These are phyloP conservation scores for Cremastinae sp. DNA, from an alignment of 2,888 invertebrate species.

Conservation along the genomic window DNA sequence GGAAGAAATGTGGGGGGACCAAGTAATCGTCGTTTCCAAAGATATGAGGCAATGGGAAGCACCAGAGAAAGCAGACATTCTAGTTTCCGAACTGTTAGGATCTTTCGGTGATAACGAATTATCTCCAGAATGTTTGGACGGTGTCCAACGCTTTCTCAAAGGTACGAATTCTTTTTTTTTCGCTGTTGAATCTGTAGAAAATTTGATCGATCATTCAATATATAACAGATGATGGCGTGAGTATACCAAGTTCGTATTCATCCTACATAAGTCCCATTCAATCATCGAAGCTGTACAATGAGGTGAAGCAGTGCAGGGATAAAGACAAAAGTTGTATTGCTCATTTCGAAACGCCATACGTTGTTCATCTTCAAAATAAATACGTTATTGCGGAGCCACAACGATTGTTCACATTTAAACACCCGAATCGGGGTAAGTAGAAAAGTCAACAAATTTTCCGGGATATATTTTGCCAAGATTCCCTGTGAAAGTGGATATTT, in stretches of 20 bases:
- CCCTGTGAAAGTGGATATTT: too few species aligned
- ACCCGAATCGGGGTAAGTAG: conserved; percentile 89
- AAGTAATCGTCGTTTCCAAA: conserved; percentile 89
- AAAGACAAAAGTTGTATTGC: conserved; percentile 82
- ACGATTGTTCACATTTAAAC: conserved; percentile 92
- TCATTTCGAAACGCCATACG: conserved; percentile 92
- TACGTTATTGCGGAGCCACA: conserved; percentile 88
- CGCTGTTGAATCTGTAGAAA: too few species aligned
- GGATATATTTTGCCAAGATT: too few species aligned
- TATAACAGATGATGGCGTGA: conserved; percentile 88
- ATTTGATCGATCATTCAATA: not conserved
- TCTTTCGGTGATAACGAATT: conserved; percentile 99
- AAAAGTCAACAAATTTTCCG: too few species aligned
- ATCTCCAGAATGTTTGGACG: conserved; percentile 98
- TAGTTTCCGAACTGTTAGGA: conserved; percentile 97
- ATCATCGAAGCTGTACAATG: conserved; percentile 92
- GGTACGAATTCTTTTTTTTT: conserved; percentile 72
- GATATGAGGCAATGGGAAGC: conserved; percentile 93
- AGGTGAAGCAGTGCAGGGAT: conserved; percentile 83
- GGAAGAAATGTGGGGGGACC: conserved; percentile 88
- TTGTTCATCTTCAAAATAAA: conserved; percentile 94
- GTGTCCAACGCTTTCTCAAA: conserved; percentile 92
- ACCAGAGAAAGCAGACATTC: conserved; percentile 94
- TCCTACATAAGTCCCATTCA: conserved; percentile 97
- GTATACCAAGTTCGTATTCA: conserved; percentile 93